A percentile compares a stretch with the other conserved stretches of the same genome.
Evolutionary conservation across 1,140 invertebrate genomes (phyloP).

Genomic region (Sminthurinus signatus): DNA sequence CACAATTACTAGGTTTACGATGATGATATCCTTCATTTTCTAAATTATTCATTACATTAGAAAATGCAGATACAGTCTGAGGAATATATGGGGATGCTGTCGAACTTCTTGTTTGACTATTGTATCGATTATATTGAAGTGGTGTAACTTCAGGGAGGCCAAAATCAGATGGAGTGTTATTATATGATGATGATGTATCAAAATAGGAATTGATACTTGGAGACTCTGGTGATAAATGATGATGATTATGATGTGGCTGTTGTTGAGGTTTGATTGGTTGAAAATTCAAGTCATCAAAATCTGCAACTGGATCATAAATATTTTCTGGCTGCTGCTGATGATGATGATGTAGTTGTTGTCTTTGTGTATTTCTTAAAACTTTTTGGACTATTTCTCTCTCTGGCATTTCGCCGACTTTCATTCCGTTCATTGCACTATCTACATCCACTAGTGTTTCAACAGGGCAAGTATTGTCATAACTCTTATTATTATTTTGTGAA

Average conservation of each 20-base stretch:
- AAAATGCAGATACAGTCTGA: neutral
- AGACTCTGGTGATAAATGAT: neutral
- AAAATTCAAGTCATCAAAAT: too few relatives aligned
- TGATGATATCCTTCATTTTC: neutral
- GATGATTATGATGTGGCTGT: neutral
- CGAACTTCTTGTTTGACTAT: neutral
- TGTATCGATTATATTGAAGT: neutral
- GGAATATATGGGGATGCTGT: conserved; percentile 8
- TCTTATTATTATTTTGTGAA: conserved; percentile 17
- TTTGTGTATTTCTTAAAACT: conserved; percentile 22
- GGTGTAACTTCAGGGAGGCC: neutral
- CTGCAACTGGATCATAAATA: conserved; percentile 35
- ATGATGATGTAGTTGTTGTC: too few relatives aligned
- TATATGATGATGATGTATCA: conserved; percentile 4
- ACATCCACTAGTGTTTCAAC: conserved; percentile 27
- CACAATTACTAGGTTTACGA: neutral
- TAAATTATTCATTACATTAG: neutral
- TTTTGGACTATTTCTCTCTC: conserved; percentile 23
- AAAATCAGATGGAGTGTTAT: neutral
- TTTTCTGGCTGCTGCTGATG: too few relatives aligned
- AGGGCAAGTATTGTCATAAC: conserved; percentile 15
- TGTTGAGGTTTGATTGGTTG: neutral
- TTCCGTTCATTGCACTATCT: conserved; percentile 5
- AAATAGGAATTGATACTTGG: conserved; percentile 13
- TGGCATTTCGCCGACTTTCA: conserved; percentile 5